Conservation (phyloP, 2,113 vertebrate species). For the Microtus ochrogaster region DNA sequence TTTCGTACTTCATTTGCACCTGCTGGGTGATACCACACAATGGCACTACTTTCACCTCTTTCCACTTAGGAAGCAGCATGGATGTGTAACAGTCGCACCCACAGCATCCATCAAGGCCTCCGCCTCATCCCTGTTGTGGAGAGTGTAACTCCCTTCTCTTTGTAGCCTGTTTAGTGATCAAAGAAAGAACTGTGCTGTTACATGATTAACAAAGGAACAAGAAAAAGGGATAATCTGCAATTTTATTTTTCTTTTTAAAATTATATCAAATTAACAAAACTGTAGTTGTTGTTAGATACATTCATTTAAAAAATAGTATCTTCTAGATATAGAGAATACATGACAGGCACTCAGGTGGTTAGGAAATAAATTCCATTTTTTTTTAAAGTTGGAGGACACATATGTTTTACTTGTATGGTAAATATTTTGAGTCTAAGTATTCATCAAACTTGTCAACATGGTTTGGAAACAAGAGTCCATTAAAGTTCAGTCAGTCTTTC, state of each 20-base stretch:
- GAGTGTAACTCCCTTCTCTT: conserved; percentile 68
- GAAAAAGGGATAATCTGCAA: conserved; percentile 62
- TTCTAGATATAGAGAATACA: conserved; percentile 57
- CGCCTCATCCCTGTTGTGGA: conserved; percentile 67
- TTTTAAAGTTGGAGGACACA: background rate
- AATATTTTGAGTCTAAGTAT: conserved; percentile 58
- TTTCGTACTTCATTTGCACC: conserved; percentile 89
- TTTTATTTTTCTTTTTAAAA: conserved; percentile 61
- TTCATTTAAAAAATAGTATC: background rate
- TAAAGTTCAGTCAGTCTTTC: background rate
- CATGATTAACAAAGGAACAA: conserved; percentile 73
- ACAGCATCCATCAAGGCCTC: conserved; percentile 70
- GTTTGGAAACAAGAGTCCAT: background rate
- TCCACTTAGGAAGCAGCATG: conserved; percentile 78
- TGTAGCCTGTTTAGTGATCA: conserved; percentile 64
- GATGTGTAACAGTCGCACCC: conserved; percentile 77
- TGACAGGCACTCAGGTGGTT: conserved; percentile 45
- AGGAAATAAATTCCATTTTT: conserved; percentile 24
- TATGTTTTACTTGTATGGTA: conserved; percentile 16
- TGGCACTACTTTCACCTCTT: conserved; percentile 82
- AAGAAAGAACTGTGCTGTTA: conserved; percentile 60
- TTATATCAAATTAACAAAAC: conserved; percentile 50
- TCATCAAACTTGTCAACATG: conserved; percentile 24
- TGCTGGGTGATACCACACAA: conserved; percentile 84
- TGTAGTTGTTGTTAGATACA: conserved; percentile 73